phyloP scores from a whole-genome alignment of 2,113 vertebrate genomes.

The Hemiprocne comata region DNA sequence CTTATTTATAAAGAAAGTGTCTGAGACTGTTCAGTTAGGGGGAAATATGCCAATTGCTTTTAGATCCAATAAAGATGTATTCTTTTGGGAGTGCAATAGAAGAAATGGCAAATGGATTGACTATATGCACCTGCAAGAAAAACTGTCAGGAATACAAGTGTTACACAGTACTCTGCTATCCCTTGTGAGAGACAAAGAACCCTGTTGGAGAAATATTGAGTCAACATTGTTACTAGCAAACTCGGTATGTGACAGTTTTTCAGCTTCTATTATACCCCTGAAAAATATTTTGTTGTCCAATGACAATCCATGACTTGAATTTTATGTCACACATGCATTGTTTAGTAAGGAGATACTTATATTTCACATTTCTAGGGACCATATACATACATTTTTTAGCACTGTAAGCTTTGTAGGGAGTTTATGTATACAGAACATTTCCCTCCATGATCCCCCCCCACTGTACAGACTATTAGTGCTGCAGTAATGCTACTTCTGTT shows the following conservation, averaged over 20 bases:
- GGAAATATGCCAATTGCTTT: slow-evolving; percentile 34
- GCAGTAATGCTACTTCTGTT: background rate
- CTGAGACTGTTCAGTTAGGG: background rate
- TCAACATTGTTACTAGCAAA: background rate
- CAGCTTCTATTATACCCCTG: background rate
- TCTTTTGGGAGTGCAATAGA: slow-evolving; percentile 1
- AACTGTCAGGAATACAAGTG: slow-evolving; percentile 37
- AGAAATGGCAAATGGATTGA: slow-evolving; percentile 39
- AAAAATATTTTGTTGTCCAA: background rate
- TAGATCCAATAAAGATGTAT: slow-evolving; percentile 18
- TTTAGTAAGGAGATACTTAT: background rate
- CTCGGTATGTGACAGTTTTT: background rate
- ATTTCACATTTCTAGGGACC: background rate
- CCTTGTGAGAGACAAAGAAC: slow-evolving; percentile 4
- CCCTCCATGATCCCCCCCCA: background rate
- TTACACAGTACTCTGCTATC: background rate
- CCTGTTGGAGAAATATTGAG: background rate
- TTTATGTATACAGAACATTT: background rate
- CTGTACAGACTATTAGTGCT: background rate
- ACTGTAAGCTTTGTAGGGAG: background rate
- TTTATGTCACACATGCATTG: background rate
- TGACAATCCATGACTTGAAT: background rate
- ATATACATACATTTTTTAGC: background rate
- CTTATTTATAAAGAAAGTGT: slow-evolving; percentile 16
- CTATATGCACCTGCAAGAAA: slow-evolving; percentile 30